Base-by-base conservation (phyloP, 2,113 vertebrate genomes). In the Lepidothrix coronata region DNA sequence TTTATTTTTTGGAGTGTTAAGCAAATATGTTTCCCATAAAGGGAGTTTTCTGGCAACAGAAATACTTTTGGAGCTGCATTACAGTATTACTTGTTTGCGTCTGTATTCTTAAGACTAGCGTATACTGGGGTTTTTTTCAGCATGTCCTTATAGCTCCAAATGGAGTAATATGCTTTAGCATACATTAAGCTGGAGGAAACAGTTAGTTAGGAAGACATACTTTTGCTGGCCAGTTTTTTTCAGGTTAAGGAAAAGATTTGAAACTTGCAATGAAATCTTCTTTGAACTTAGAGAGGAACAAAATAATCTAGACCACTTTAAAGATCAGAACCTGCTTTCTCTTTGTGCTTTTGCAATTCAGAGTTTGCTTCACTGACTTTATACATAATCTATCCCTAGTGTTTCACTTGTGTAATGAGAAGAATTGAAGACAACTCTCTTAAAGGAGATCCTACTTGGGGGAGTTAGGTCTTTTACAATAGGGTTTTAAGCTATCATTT, bases 11-110 rank as follows among this genome's bases (percentile, higher is more conserved):
- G 14, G 2, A 79, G 46, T 76, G 66, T 88, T 89, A 81, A 85
- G 78, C 74, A 95, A 80, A 85, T 85, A 44, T 44, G 31, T 90
- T 95, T 72, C 18, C 25, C 54, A 14, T 90, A 93, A 95, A 86
- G 59, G n/a, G 55, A 65, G 18, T 49, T 63, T 95, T 88, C 58
- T 88, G 67, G 83, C 70, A 88, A 49, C 35, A 66, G 78, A 85
- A 89, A 25, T 92, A 46, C 27, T 85, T 25, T 73, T 76, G 62
- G 66, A 94, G 14, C 41, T 76, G 44, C 79, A 85, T 44, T 87
- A 17, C 55, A 39, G n/a, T 52, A 33, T 71, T 77, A 67, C 5
- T 74, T 83, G 28, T 49, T 66, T 92, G 55, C 33, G 46, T 86
- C 44, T 74, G 16, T 73, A 73, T 44, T 77, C 43, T 66, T 74